phyloP scores from a whole-genome alignment of 1,140 invertebrate genomes.

The Dufourea novaeangliae region DNA sequence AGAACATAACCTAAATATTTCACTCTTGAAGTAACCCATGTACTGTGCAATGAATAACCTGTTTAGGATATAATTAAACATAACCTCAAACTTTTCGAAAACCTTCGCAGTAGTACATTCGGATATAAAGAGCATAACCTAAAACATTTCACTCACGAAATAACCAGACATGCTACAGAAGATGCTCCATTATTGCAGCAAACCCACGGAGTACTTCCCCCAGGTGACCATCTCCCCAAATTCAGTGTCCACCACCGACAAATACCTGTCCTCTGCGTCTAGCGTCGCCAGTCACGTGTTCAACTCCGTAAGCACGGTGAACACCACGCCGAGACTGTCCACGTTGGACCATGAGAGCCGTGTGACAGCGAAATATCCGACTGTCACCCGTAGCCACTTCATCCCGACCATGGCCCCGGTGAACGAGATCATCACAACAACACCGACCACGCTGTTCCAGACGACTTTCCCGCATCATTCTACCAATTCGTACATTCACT shows the following conservation, averaged over 20 bases:
- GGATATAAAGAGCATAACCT: too few species aligned
- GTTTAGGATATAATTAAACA: too few species aligned
- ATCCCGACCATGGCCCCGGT: constrained; percentile 68
- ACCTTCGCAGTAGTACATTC: too few species aligned
- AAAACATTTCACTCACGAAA: too few species aligned
- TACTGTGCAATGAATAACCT: too few species aligned
- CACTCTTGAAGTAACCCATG: too few species aligned
- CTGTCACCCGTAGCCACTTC: constrained; percentile 59
- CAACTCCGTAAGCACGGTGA: constrained; percentile 65
- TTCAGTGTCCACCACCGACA: constrained; percentile 75
- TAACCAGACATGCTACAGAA: too few species aligned
- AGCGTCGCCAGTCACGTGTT: constrained; percentile 74
- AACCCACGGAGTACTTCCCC: constrained; percentile 60
- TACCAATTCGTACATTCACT: constrained; percentile 61
- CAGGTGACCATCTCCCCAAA: constrained; percentile 76
- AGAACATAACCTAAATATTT: too few species aligned
- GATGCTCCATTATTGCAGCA: constrained; percentile 36
- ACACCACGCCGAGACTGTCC: constrained; percentile 46
- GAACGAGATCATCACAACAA: constrained; percentile 61
- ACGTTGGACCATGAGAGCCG: constrained; percentile 35
- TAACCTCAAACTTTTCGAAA: too few species aligned
- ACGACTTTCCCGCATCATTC: constrained; percentile 59
- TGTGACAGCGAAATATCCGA: constrained; percentile 57
- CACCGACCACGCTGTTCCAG: constrained; percentile 39
- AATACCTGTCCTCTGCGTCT: constrained; percentile 79